These are phyloP conservation scores for Neodontobutis hainanensis DNA, from an alignment of 2,113 vertebrate genomes.

Conservation along the genomic window DNA sequence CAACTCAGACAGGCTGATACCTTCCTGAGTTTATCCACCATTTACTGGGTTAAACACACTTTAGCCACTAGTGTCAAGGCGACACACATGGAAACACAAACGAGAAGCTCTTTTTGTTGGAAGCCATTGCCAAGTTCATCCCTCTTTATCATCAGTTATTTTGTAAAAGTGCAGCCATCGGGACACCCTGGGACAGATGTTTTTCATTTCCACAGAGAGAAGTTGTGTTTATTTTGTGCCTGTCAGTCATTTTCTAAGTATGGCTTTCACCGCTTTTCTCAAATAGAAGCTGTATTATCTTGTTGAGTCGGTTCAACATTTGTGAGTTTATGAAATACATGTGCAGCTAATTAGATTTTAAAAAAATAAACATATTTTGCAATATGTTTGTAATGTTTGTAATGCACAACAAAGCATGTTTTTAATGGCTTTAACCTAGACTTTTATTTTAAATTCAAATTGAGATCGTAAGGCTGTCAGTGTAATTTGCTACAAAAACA, in stretches of 20 bases:
- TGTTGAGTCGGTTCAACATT: too few species aligned
- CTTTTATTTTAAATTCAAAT: too few species aligned
- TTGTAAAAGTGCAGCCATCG: background rate
- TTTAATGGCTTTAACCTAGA: too few species aligned
- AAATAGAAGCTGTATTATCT: background rate
- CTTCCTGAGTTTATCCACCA: slow-evolving; percentile 14
- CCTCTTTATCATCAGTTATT: background rate
- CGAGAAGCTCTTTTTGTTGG: background rate
- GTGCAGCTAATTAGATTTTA: too few species aligned
- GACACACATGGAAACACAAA: background rate
- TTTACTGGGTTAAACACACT: slow-evolving; percentile 19
- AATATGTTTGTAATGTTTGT: too few species aligned
- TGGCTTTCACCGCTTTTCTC: slow-evolving; percentile 5
- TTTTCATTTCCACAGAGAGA: background rate
- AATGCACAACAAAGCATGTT: too few species aligned
- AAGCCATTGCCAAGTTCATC: background rate
- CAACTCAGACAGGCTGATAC: slow-evolving; percentile 5
- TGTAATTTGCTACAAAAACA: too few species aligned
- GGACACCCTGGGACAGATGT: background rate
- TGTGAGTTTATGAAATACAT: too few species aligned
- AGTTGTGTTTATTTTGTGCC: background rate
- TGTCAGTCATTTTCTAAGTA: slow-evolving; percentile 10
- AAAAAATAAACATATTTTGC: too few species aligned
- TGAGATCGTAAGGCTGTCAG: too few species aligned
- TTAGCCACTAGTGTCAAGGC: background rate